phyloP scores from a whole-genome alignment of 2,888 invertebrate species.

The Pterobdella sp. region DNA sequence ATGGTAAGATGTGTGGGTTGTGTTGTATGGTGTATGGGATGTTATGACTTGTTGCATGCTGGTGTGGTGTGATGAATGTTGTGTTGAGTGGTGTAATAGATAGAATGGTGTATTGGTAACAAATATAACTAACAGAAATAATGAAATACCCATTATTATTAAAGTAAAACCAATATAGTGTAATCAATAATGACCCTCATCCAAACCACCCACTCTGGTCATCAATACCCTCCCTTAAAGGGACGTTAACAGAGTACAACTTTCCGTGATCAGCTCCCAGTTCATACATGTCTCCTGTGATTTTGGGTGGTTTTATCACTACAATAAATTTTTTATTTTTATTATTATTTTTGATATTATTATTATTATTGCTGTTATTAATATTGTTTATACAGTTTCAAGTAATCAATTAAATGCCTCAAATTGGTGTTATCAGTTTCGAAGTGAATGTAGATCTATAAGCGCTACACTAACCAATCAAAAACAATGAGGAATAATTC shows the following conservation, averaged over 20 bases:
- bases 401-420: no score
- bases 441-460: neutral
- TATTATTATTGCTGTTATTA: no score
- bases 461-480: neutral
- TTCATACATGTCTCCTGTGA: conserved; percentile 89
- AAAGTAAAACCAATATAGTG: neutral
- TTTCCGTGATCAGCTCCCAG: conserved; percentile 88
- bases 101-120: neutral
- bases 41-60: neutral
- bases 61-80: neutral
- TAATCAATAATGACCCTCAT: neutral
- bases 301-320: no score
- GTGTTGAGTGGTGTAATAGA: neutral
- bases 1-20: neutral
- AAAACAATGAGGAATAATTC: neutral
- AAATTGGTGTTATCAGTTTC: neutral
- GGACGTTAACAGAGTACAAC: conserved; percentile 96
- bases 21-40: no score
- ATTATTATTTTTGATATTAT: no score
- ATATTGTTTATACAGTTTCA: no score
- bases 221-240: conserved; percentile 92
- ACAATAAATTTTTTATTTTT: no score
- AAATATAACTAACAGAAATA: neutral
- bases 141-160: neutral
- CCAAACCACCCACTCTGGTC: conserved; percentile 57